phyloP scores from a whole-genome alignment of 2,888 invertebrate genomes.

The Philhelius pedissequus region DNA sequence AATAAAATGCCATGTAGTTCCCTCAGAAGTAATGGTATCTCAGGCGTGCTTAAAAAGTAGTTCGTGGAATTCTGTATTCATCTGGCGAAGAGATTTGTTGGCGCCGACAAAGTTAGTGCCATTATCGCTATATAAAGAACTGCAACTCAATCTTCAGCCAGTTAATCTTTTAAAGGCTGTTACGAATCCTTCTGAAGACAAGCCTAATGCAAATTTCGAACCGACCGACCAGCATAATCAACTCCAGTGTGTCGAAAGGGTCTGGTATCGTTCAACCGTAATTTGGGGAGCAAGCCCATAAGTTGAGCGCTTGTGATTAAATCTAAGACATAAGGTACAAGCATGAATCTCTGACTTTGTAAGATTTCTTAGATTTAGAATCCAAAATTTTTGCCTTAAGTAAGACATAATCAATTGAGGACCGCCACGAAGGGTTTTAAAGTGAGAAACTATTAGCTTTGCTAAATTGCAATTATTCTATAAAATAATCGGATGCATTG shows the following conservation, averaged over 20 bases:
- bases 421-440: background rate
- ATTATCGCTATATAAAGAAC: background rate
- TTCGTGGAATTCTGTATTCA: background rate
- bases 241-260: background rate
- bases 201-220: slow-evolving; percentile 18
- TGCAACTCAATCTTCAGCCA: slow-evolving; percentile 12
- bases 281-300: slow-evolving; percentile 47
- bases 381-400: slow-evolving; percentile 17
- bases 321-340: background rate
- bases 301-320: background rate
- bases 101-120: background rate
- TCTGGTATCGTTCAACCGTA: background rate
- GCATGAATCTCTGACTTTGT: background rate
- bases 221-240: slow-evolving; percentile 56
- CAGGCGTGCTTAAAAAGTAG: background rate
- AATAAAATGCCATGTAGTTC: background rate
- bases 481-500: slow-evolving; percentile 30
- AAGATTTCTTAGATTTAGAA: background rate
- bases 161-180: slow-evolving; percentile 3
- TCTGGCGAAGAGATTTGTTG: background rate
- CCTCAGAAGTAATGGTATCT: background rate
- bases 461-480: slow-evolving; percentile 19
- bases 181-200: slow-evolving; percentile 3
- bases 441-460: slow-evolving; percentile 6
- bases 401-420: slow-evolving; percentile 23